phyloP scores from a whole-genome alignment of 1,140 invertebrate genomes.

The Drosophila sproati region DNA sequence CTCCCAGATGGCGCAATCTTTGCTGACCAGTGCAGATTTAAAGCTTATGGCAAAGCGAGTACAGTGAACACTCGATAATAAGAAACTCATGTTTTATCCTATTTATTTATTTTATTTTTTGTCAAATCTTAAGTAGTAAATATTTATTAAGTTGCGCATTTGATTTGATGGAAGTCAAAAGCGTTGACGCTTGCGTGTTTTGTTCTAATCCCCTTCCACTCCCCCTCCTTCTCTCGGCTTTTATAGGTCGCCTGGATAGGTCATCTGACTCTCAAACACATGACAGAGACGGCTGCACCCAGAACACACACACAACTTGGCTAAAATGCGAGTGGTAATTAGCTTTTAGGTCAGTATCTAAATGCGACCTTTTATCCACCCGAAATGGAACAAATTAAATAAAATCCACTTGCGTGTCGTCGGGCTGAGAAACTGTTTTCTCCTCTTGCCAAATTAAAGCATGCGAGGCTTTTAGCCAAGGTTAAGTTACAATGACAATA shows the following conservation, averaged over 20 bases:
- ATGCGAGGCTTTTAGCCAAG: conserved; percentile 33
- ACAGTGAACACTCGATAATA: background rate
- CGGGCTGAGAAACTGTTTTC: conserved; percentile 9
- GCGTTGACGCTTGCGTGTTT: background rate
- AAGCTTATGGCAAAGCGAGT: conserved; percentile 1
- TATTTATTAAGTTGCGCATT: background rate
- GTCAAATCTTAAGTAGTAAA: background rate
- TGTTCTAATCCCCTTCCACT: background rate
- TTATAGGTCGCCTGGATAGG: conserved; percentile 45
- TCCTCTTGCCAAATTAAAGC: conserved; percentile 30
- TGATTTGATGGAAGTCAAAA: background rate
- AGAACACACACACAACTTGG: conserved; percentile 12
- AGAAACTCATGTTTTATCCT: too few species aligned
- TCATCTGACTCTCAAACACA: conserved; percentile 14
- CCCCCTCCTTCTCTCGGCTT: conserved; percentile 18
- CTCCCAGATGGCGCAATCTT: background rate
- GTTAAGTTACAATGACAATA: conserved; percentile 40
- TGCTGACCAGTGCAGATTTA: conserved; percentile 20
- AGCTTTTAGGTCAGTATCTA: conserved; percentile 48
- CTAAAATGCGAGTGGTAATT: conserved; percentile 34
- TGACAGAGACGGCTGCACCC: conserved; percentile 31
- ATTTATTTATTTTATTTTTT: background rate
- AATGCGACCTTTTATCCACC: conserved; percentile 31
- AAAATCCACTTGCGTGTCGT: conserved; percentile 42
- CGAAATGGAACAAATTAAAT: conserved; percentile 12